Percentiles rank a stretch among this genome's conserved stretches.
Conservation (phyloP, 2,113 vertebrate genomes). For the Nerophis lumbriciformis region DNA sequence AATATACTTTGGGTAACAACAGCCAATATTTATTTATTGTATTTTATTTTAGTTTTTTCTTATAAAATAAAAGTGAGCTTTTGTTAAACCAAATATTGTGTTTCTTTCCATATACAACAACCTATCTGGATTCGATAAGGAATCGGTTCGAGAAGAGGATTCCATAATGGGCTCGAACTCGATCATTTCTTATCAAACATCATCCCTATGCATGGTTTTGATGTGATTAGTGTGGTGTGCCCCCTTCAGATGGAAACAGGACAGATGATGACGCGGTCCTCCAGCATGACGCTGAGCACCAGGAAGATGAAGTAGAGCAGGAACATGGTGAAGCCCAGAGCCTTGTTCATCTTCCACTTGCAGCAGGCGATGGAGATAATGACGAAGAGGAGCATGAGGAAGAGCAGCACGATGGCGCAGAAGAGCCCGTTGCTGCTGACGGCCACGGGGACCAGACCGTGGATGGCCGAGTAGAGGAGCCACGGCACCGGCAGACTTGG, state of each 20-base stretch:
- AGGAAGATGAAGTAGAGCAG: slow-evolving; percentile 90
- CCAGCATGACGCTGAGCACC: slow-evolving; percentile 91
- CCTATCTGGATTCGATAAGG: no score
- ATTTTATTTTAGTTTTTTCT: no score
- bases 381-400: slow-evolving; percentile 96
- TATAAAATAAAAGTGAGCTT: no score
- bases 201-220: no score
- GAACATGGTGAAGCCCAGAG: slow-evolving; percentile 89
- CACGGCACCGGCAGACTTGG: slow-evolving; percentile 87
- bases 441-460: slow-evolving; percentile 76
- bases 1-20: no score
- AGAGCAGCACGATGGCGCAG: slow-evolving; percentile 93
- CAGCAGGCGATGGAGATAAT: slow-evolving; percentile 86
- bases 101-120: no score
- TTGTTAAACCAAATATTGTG: no score
- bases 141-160: no score
- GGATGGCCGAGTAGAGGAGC: slow-evolving; percentile 79
- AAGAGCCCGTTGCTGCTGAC: slow-evolving; percentile 97
- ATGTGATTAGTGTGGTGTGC: neutral
- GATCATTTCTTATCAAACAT: no score
- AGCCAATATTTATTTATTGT: no score
- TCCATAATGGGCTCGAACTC: no score
- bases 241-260: slow-evolving; percentile 60
- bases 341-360: slow-evolving; percentile 95
- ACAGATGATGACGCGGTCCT: slow-evolving; percentile 87